Base-by-base conservation (phyloP, 1,140 invertebrate species). In the Cecropterus lyciades region DNA sequence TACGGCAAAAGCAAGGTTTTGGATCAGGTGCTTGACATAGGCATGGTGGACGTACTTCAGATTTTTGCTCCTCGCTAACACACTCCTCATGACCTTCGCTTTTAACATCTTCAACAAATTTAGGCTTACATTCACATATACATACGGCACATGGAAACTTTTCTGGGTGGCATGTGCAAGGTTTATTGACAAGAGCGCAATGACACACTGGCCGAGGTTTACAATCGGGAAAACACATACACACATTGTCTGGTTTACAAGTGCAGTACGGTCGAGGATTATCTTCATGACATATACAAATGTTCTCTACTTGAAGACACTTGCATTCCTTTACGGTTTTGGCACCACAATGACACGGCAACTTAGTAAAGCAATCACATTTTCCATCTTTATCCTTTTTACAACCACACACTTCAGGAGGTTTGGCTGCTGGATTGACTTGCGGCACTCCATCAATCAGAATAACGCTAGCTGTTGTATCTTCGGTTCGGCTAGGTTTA, bases 371-470 rank as follows among this genome's bases (percentile, higher is more conserved):
- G 70, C 89, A 92, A 17, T 73, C 68, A 62, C 89, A 92, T 63
- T 77, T 65, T 11, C 85, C 84, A 15, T 69, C 64, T 65, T 84
- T 80, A 65, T 85, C 83, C 17, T 70, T 59, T n/a, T 70, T 55
- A 70, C 89, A 92, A 8, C 72, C 77, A 65, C 87, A 92, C 46
- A 24, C 11, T 10, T 24, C 42, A 3, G 48, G 43, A 49, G 33
- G 51, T 70, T 81, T 72, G 45, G 46, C 52, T 40, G 57, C 67
- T 45, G 65, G 60, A 73, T 92, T 92, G 24, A 91, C 72, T 72
- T 83, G 66, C 15, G 89, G 91, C 53, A 92, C 57, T 14, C 87
- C 89, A 73, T 91, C 70, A 16, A 78, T 73, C 52, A 84, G 65
- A 16, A 91, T 75, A 40, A 92, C 16, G 57, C 82, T 92, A 33